A percentile compares a stretch with the other conserved stretches of the same genome.
Evolutionary conservation across 2,113 vertebrate genomes (phyloP).

Genomic region (Elachura formosa): DNA sequence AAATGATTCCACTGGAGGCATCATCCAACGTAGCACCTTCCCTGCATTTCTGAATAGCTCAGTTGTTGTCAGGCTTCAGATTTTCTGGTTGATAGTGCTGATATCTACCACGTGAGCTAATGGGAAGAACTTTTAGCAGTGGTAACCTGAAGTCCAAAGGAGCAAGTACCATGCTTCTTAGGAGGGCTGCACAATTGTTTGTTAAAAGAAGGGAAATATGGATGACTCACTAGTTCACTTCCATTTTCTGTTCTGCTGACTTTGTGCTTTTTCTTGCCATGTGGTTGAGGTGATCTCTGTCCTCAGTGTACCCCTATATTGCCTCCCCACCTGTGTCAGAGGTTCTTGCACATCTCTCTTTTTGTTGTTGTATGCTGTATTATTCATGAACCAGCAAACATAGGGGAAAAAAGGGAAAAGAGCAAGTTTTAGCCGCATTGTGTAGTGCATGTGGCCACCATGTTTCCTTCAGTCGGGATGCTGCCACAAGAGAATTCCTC

Average conservation of each 20-base stretch:
- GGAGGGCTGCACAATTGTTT: background rate
- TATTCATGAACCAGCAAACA: background rate
- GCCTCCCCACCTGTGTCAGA: background rate
- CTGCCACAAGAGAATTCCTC: background rate
- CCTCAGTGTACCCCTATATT: background rate
- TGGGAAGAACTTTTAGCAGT: background rate
- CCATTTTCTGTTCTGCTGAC: background rate
- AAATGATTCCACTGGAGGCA: background rate
- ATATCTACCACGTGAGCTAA: accelerated
- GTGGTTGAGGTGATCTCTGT: background rate
- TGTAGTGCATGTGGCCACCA: accelerated
- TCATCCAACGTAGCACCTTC: background rate
- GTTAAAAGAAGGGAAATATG: background rate
- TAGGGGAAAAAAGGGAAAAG: background rate
- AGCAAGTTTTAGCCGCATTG: background rate
- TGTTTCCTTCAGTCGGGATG: background rate
- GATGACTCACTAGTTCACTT: background rate
- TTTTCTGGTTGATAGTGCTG: background rate
- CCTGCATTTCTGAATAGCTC: background rate
- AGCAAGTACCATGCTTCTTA: background rate
- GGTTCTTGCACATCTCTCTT: background rate
- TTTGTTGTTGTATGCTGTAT: background rate
- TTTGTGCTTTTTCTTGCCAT: background rate
- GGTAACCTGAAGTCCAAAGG: background rate
- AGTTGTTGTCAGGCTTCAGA: background rate